Evolutionary conservation across 2,797 vertebrate species (phyloP), one percentile per base, ranked within the genome.

Genomic region (Oreortyx pictus): DNA sequence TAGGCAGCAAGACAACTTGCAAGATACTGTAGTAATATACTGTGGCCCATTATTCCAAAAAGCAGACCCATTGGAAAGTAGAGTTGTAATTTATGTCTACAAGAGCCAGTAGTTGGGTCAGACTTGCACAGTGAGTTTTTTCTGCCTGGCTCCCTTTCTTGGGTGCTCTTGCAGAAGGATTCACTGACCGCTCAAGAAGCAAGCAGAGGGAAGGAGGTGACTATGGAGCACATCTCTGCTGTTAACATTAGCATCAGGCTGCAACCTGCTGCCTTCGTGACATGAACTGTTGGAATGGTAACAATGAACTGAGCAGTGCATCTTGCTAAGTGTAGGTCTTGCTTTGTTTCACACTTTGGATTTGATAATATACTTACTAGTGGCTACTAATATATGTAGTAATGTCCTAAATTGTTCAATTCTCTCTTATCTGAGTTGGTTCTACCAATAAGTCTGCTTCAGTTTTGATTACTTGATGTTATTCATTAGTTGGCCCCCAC

Each of bases 91-190:
- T 41, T 61, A 17, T 56, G 68, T 24, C 47, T 56, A 14, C 35
- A 56, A 19, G 24, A 68, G 22, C 25, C 25, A 37, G 29, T 29
- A 37, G 4, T 11, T 31, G 37, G 43, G 29, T 73, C 54, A 68
- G 57, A 49, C 56, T 59, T 68, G 39, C 44, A 47, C 43, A 52
- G 27, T 49, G 57, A 70, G 39, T 50, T 75, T 65, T 20, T 65
- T 60, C 39, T 80, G 33, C 59, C 78, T 46, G 52, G 25, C 5
- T 62, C 37, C 43, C 33, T 61, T 85, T 37, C 35, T 71, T 44
- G n/a, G 35, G 67, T 25, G 31, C 41, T 1, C 8, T 47, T 9
- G 22, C 0, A 2, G 31, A 73, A 16, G 8, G 15, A 6, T 59
- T 68, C 44, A 8, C 16, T 41, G 33, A 23, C 11, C 37, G 44